Evolutionary conservation across 2,888 invertebrate genomes (phyloP), one percentile per base, ranked within the genome.

Genomic region (Archips crataeganus): DNA sequence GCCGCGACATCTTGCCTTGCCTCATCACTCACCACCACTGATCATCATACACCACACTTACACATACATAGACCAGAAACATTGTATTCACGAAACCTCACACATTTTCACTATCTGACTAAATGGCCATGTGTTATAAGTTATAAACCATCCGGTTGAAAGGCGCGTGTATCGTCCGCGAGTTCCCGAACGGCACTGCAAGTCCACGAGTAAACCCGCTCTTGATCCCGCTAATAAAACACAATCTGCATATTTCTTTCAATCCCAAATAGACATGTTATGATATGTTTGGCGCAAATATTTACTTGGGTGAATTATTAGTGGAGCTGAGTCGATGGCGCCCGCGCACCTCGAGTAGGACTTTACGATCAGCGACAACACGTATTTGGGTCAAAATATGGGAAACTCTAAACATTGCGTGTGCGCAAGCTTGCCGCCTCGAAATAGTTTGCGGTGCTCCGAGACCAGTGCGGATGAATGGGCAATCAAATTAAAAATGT

Each of bases 1-100:
- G 80, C 0, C 93, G 87, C 1, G 93, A 92, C 93, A 93, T 94
- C 13, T 57, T 15, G 23, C 57, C 42, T 11, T 63, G 11, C 45
- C 1, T 51, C 49, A 23, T 23, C 13, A 13, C 45, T 11, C 51
- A 8, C 39, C 63, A 74, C 62, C 63, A 74, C 62, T 36, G 34
- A 10, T 36, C 39, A 64, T n/a, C 62, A 59, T 32, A 1, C 10
- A 60, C 65, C 45, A 70, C 62, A 60, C 23, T 2, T 2, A 9
- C 32, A 59, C 45, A 15, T 36, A 64, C 57, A 32, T 57, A 3
- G 0, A 9, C 2, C 3, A 57, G 10, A 23, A 32, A 57, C 15
- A n/a, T 9, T 4, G 6, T 39, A 4, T 23, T 23, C 2, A 23
- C 8, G 10, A 57, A 10, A 57, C 5, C 4, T 23, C 36, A 6